Base-by-base conservation (phyloP, 23 tunicate genomes). In the Diplosoma virens region DNA sequence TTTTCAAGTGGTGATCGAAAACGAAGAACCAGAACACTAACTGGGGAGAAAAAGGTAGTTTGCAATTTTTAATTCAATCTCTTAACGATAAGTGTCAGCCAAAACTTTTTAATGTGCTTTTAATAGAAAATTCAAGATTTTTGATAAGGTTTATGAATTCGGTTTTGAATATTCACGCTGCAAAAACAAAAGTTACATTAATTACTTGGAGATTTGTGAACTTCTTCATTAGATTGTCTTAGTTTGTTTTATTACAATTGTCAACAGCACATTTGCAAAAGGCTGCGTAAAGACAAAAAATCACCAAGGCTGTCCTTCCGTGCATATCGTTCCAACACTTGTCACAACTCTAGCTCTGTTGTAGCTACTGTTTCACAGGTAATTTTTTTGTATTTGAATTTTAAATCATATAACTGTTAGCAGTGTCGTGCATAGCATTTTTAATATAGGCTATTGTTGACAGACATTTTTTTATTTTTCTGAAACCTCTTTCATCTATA, bases 41-140 rank as follows among this genome's bases (percentile, higher is more conserved):
- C 74, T 7, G 52, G 74, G 23, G 74, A 67, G 74, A 67, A 67
- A 67, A 67, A 67, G 26, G 74, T 67, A 67, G 52, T 50, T 45
- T 37, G 74, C 36, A 26, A 18, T 35, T 52, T 35, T 67, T 67
- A 35, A 37, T 67, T 67, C 14, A 34, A 50, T 27, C 69, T 61
- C n/a, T 7, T 9, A 5, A n/a, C 21, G 6, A 4, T 22, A 61
- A 61, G 69, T 61, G 69, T n/a, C 69, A 27, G 6, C n/a, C n/a
- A n/a, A n/a, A n/a, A n/a, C n/a, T n/a, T n/a, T n/a, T n/a, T n/a
- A n/a, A n/a, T n/a, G n/a, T n/a, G n/a, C n/a, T n/a, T n/a, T n/a
- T n/a, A n/a, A n/a, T n/a, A n/a, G n/a, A n/a, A n/a, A n/a, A n/a
- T n/a, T n/a, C n/a, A n/a, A n/a, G n/a, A n/a, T n/a, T n/a, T n/a